phyloP scores from a whole-genome alignment of 2,888 invertebrate genomes.

The Hemithea aestivaria region DNA sequence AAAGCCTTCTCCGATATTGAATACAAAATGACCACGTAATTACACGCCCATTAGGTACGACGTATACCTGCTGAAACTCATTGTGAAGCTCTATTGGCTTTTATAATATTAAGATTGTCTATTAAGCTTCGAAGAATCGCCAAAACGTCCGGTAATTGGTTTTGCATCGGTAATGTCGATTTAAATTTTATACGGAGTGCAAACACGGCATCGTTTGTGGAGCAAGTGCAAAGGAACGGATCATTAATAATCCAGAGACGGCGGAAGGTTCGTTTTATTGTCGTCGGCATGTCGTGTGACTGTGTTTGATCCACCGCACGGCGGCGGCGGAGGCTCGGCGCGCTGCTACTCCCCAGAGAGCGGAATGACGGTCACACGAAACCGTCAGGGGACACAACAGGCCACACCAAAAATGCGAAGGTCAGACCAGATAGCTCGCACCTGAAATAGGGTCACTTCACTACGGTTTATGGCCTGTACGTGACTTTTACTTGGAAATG shows the following conservation, averaged over 20 bases:
- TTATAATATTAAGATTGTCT: constrained; percentile 42
- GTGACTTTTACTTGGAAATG: constrained; percentile 61
- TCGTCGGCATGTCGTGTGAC: constrained; percentile 54
- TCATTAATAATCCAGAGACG: constrained; percentile 48
- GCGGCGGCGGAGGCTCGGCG: constrained; percentile 45
- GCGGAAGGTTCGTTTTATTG: constrained; percentile 50
- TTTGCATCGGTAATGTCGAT: constrained; percentile 41
- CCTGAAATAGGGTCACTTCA: constrained; percentile 65
- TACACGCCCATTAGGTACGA: constrained; percentile 11
- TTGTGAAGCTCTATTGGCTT: constrained; percentile 30
- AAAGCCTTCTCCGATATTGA: constrained; percentile 9
- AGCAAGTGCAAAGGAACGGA: constrained; percentile 37
- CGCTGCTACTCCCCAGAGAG: constrained; percentile 54
- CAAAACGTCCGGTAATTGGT: constrained; percentile 37
- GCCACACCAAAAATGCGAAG: constrained; percentile 63
- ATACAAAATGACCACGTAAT: constrained; percentile 11
- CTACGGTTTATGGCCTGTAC: constrained; percentile 59
- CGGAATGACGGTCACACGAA: constrained; percentile 53
- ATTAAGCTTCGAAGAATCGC: constrained; percentile 36
- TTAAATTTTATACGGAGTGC: constrained; percentile 34
- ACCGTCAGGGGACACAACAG: constrained; percentile 57
- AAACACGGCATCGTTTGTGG: constrained; percentile 31
- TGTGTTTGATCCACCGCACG: constrained; percentile 54
- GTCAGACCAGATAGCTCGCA: constrained; percentile 64
- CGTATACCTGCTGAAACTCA: constrained; percentile 20